A percentile compares a stretch with the other conserved stretches of the same genome.
These are phyloP conservation scores for Drusus annulatus DNA, from an alignment of 1,140 invertebrate genomes.

Conservation along the genomic window DNA sequence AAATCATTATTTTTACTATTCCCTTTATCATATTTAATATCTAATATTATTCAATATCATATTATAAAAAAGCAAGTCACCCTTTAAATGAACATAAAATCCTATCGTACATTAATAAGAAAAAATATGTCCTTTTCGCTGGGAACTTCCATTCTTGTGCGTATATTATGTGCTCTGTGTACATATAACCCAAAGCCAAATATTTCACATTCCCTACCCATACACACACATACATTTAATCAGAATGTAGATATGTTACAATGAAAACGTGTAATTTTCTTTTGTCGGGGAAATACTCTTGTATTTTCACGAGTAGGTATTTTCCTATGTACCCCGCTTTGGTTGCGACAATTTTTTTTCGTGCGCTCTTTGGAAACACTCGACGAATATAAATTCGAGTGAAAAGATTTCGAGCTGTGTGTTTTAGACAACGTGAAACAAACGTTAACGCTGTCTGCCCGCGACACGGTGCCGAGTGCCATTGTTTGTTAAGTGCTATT, in stretches of 20 bases:
- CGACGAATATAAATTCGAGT: slow-evolving; percentile 41
- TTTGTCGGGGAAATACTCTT: slow-evolving; percentile 34
- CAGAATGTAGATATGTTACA: slow-evolving; percentile 1
- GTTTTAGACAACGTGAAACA: slow-evolving; percentile 36
- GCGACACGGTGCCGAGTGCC: slow-evolving; percentile 2
- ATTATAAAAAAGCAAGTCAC: background rate
- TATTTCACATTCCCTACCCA: background rate
- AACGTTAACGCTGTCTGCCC: slow-evolving; percentile 27
- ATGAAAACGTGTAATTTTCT: slow-evolving; percentile 44
- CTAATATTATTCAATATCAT: no score
- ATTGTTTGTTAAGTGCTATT: slow-evolving; percentile 27
- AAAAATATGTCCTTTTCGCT: slow-evolving; percentile 26
- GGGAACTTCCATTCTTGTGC: slow-evolving; percentile 17
- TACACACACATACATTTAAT: background rate
- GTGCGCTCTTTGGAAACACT: slow-evolving; percentile 20
- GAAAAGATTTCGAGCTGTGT: slow-evolving; percentile 39
- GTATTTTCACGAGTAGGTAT: slow-evolving; percentile 19
- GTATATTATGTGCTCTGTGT: no score
- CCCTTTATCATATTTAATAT: no score
- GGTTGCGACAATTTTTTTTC: slow-evolving; percentile 25
- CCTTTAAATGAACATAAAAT: background rate
- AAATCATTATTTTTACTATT: no score
- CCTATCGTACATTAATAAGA: slow-evolving; percentile 32
- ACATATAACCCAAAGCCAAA: no score
- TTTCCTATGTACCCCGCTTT: slow-evolving; percentile 22